Evolutionary conservation across 2,113 vertebrate species (phyloP).

Genomic region (Grus americana): DNA sequence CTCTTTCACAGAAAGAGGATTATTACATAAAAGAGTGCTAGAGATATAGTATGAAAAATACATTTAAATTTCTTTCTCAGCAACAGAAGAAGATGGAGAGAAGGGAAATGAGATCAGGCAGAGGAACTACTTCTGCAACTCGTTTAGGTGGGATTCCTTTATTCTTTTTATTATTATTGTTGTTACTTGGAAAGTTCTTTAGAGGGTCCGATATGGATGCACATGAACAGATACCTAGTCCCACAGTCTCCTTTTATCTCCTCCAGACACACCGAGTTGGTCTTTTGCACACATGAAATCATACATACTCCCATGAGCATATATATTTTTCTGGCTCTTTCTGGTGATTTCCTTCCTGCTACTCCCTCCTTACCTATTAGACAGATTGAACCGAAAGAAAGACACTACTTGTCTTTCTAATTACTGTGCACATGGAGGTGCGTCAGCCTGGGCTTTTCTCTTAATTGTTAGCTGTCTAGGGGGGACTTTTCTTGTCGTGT

Average conservation of each 20-base stretch:
- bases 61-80: slow-evolving; percentile 64
- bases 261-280: neutral
- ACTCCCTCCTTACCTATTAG: neutral
- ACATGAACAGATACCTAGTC: neutral
- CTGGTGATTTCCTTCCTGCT: neutral
- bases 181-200: neutral
- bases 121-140: neutral
- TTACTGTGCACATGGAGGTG: neutral
- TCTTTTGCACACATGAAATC: neutral
- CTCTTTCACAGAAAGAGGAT: slow-evolving; percentile 65
- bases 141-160: neutral
- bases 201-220: neutral
- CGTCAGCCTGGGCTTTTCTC: neutral
- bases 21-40: slow-evolving; percentile 68
- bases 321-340: neutral
- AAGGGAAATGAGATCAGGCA: neutral
- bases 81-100: slow-evolving; percentile 12
- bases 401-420: slow-evolving; percentile 46
- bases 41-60: slow-evolving; percentile 57
- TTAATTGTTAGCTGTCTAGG: neutral
- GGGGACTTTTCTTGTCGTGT: neutral
- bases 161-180: neutral
- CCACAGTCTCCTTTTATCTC: neutral
- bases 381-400: slow-evolving; percentile 27
- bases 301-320: neutral